phyloP scores from a whole-genome alignment of 2,888 invertebrate genomes.

The Steromphala cineraria region DNA sequence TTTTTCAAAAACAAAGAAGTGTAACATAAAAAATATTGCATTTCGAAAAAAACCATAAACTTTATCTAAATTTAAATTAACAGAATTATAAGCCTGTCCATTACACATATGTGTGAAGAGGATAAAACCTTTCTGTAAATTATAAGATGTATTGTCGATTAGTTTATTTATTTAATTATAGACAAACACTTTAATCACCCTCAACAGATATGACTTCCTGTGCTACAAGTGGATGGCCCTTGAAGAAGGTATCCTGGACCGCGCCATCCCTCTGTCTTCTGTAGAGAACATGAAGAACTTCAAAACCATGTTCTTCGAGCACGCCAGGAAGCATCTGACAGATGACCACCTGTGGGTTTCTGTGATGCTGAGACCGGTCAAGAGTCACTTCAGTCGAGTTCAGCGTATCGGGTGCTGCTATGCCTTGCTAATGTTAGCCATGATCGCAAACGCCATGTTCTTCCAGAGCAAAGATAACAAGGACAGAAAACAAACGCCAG shows the following conservation, averaged over 20 bases:
- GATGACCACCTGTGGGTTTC: conserved; percentile 77
- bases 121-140: no score
- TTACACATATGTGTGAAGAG: no score
- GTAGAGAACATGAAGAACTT: conserved; percentile 72
- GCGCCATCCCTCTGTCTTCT: conserved; percentile 72
- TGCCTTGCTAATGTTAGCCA: conserved; percentile 37
- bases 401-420: conserved; percentile 41
- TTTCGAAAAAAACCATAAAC: no score
- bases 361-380: conserved; percentile 74
- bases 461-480: conserved; percentile 27
- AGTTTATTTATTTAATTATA: background rate
- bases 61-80: no score
- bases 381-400: conserved; percentile 72
- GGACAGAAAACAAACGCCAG: conserved; percentile 18
- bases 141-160: background rate
- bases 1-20: no score
- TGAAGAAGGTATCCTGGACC: conserved; percentile 75
- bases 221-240: conserved; percentile 75
- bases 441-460: conserved; percentile 48
- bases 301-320: conserved; percentile 71
- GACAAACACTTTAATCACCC: background rate
- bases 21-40: no score
- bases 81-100: no score
- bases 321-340: conserved; percentile 69
- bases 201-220: conserved; percentile 60